Conservation (phyloP, 2,888 invertebrate species). For the Mamestra brassicae region DNA sequence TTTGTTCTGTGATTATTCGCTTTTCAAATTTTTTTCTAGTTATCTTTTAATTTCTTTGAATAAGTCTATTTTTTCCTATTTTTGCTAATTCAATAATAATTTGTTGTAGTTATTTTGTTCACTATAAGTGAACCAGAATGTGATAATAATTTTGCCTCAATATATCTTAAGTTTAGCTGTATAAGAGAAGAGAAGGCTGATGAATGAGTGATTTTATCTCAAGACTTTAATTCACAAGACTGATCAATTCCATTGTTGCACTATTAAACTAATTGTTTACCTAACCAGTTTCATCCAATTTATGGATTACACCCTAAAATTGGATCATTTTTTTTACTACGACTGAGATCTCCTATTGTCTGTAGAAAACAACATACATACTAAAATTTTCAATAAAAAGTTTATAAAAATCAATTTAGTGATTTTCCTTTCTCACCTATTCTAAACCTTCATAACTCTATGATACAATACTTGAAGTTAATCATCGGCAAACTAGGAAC, state of each 20-base stretch:
- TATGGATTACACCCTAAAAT: conserved; percentile 6
- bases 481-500: conserved; percentile 36
- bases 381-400: conserved; percentile 8
- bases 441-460: conserved; percentile 34
- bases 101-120: conserved; percentile 37
- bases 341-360: neutral
- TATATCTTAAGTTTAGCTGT: conserved; percentile 28
- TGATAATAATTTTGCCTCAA: conserved; percentile 30
- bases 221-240: conserved; percentile 29
- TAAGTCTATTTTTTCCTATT: conserved; percentile 33
- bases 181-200: conserved; percentile 33
- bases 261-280: conserved; percentile 34
- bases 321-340: conserved; percentile 5
- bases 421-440: conserved; percentile 39
- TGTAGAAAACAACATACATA: conserved; percentile 9
- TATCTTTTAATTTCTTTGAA: conserved; percentile 28
- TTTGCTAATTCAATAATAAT: conserved; percentile 37
- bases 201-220: conserved; percentile 37
- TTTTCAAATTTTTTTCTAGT: conserved; percentile 20
- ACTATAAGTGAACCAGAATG: conserved; percentile 33
- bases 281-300: conserved; percentile 20
- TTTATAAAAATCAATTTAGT: conserved; percentile 19
- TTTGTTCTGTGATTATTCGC: conserved; percentile 25
- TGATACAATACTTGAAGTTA: conserved; percentile 33
- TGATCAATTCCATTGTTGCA: conserved; percentile 35